Conservation (phyloP, 1,140 invertebrate species). For the Ctenoplectra terminalis region DNA sequence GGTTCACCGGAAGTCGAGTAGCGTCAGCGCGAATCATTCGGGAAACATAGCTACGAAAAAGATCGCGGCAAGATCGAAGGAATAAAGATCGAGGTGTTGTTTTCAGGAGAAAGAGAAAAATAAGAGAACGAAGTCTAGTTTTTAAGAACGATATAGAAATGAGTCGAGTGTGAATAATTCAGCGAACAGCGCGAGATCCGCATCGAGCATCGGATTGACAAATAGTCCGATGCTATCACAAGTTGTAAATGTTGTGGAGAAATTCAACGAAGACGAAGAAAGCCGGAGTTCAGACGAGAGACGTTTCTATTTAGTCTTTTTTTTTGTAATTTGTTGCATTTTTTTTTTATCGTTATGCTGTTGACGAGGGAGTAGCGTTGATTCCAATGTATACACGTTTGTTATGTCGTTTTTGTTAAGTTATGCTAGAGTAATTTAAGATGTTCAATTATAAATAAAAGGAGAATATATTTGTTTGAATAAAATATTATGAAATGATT, state of each 20-base stretch:
- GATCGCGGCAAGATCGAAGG: no score
- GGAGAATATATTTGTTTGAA: not conserved
- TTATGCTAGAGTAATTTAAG: not conserved
- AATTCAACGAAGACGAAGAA: not conserved
- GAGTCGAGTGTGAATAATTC: conserved; percentile 24
- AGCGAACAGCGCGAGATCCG: not conserved
- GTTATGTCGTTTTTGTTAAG: not conserved
- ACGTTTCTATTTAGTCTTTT: not conserved
- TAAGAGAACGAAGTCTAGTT: not conserved
- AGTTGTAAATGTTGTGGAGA: not conserved
- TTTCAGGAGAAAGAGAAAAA: not conserved
- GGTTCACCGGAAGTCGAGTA: not conserved
- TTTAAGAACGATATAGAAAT: not conserved
- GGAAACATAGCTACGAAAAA: no score
- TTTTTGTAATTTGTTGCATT: not conserved
- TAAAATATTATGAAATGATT: not conserved
- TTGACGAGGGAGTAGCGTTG: not conserved
- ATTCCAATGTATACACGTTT: not conserved
- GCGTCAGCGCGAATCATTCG: not conserved
- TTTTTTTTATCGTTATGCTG: not conserved
- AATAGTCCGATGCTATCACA: not conserved
- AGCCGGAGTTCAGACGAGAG: no score
- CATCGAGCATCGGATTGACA: not conserved
- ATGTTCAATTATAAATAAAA: not conserved
- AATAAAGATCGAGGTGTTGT: not conserved